phyloP scores from a whole-genome alignment of 2,888 invertebrate species.

The Stenurella melanura region DNA sequence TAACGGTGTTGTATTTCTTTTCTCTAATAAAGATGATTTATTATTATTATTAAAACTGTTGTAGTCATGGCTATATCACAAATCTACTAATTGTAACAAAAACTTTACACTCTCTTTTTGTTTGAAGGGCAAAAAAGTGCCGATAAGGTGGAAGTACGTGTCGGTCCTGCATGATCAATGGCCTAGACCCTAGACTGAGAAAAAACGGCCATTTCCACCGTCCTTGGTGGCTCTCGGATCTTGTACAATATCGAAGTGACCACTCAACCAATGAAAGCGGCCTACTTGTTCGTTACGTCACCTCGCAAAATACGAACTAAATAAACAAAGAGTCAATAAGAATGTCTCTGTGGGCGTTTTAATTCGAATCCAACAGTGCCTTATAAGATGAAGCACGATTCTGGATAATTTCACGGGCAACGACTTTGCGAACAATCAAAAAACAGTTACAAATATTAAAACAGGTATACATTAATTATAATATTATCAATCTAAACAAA shows the following conservation, averaged over 20 bases:
- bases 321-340: background rate
- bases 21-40: too few relatives aligned
- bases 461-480: background rate
- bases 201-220: conserved; percentile 8
- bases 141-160: conserved; percentile 7
- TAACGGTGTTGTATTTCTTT: too few relatives aligned
- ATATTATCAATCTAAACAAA: background rate
- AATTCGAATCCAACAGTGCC: background rate
- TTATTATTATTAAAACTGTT: too few relatives aligned
- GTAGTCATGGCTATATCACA: background rate
- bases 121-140: background rate
- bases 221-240: conserved; percentile 23
- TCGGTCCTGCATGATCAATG: background rate
- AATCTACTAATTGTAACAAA: background rate
- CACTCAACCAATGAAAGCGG: conserved; percentile 52
- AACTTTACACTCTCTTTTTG: background rate
- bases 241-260: conserved; percentile 35
- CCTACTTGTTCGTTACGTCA: conserved; percentile 57
- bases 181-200: conserved; percentile 2
- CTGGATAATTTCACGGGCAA: conserved; percentile 3
- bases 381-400: background rate
- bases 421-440: background rate
- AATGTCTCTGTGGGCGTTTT: background rate
- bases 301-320: background rate
- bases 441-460: background rate